Percentiles rank a stretch among this genome's conserved stretches.
Evolutionary conservation across 2,888 invertebrate species (phyloP).

Genomic region (Tenthredo distinguenda): DNA sequence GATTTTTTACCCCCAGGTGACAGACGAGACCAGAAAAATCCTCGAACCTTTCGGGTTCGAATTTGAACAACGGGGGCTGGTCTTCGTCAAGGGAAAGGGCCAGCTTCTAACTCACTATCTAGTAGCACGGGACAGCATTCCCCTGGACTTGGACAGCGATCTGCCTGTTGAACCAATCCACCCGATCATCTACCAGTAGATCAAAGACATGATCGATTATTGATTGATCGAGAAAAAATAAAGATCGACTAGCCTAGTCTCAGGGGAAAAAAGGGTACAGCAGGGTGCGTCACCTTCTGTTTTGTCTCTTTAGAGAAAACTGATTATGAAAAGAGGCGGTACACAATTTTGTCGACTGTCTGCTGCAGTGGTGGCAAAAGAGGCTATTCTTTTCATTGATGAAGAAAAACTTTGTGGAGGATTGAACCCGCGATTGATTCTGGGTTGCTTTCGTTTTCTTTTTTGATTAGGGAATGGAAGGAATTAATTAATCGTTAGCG

Average conservation of each 20-base stretch:
- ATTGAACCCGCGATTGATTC: neutral
- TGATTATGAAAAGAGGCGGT: neutral
- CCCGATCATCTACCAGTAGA: constrained; percentile 76
- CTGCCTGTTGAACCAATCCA: constrained; percentile 74
- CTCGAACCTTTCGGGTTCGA: constrained; percentile 93
- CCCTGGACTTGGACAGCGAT: constrained; percentile 74
- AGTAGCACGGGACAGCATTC: constrained; percentile 78
- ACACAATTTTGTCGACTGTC: neutral
- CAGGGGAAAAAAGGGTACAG: constrained; percentile 40
- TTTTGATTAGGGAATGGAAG: neutral
- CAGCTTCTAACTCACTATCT: constrained; percentile 97
- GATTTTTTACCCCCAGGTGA: constrained; percentile 83
- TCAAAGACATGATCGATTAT: neutral
- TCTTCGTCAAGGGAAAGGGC: constrained; percentile 98
- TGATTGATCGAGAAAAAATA: neutral
- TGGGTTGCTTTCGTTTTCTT: no score
- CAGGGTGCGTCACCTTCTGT: constrained; percentile 40
- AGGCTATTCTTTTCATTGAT: constrained; percentile 91
- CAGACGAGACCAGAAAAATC: constrained; percentile 95
- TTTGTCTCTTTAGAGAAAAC: neutral
- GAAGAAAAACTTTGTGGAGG: constrained; percentile 83
- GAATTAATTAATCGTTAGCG: neutral
- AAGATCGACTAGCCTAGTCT: constrained; percentile 41
- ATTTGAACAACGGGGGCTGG: constrained; percentile 96
- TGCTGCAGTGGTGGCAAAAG: constrained; percentile 75